Evolutionary conservation across 2,113 vertebrate species (phyloP).

Genomic region (Gadus macrocephalus): DNA sequence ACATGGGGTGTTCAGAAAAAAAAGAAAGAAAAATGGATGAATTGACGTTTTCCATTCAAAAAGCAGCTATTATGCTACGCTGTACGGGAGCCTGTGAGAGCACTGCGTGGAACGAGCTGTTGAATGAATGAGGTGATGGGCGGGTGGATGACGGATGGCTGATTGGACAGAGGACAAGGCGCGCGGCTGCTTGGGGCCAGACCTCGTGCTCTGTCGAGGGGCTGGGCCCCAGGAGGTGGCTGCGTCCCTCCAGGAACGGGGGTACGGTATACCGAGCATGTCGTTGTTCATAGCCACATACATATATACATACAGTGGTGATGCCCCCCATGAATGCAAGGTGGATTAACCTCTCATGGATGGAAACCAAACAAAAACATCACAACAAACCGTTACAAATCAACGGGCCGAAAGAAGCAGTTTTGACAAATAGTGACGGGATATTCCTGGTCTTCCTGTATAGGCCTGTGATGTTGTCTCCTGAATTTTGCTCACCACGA

Average conservation of each 20-base stretch:
- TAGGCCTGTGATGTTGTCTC: not conserved
- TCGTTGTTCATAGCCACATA: conserved; percentile 65
- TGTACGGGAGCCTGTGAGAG: not conserved
- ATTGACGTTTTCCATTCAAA: not conserved
- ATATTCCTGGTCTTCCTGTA: not conserved
- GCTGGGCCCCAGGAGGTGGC: conserved; percentile 15
- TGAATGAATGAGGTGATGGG: conserved; percentile 19
- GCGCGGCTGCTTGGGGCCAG: conserved; percentile 15
- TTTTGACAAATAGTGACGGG: conserved; percentile 4
- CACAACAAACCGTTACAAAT: conserved; percentile 65
- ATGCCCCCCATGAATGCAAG: conserved; percentile 75
- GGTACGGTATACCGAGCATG: conserved; percentile 48
- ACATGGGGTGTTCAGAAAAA: not conserved
- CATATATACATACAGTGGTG: conserved; percentile 81
- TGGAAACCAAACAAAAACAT: conserved; percentile 51
- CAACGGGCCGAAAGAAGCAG: conserved; percentile 35
- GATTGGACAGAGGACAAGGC: conserved; percentile 54
- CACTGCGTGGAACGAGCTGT: not conserved
- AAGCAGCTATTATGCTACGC: not conserved
- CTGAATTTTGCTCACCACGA: not conserved
- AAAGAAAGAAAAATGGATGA: not conserved
- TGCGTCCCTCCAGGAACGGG: conserved; percentile 28
- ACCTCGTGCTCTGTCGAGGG: conserved; percentile 3
- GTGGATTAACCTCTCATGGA: conserved; percentile 65
- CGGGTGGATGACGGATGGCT: conserved; percentile 25